Base-by-base conservation (phyloP, 2,113 vertebrate species). In the Ranitomeya imitator region DNA sequence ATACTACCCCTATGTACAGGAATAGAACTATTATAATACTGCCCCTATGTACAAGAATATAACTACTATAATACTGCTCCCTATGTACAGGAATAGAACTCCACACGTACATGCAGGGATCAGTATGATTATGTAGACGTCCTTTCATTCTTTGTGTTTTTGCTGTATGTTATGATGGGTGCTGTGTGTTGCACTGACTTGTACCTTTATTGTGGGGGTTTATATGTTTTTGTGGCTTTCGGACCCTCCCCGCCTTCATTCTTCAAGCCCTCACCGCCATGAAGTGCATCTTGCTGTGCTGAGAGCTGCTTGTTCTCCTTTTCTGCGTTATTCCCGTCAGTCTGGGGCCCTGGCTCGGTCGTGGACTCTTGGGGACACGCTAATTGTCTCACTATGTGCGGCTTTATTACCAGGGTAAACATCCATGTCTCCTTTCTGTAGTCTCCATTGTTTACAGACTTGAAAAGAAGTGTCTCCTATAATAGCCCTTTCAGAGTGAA, bases 381-480 rank as follows among this genome's bases (percentile, higher is more conserved):
- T 80, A 71, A 81, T 87, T 81, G 86, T 57, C 77, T 69, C 78
- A 37, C 7, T 79, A 52, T 54, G 85, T 78, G 76, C 51, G 45
- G 37, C 19, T 63, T 65, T 77, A 63, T 79, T 86, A 26, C 85
- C 51, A 54, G 52, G 54, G 78, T 81, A 87, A 80, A 87, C 79
- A 81, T 51, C 15, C 1, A 45, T 59, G 86, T 80, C 86, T 87
- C 86, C 77, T 54, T 26, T 65, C 51, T 55, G 67, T 77, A 86
- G 63, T 87, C 86, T 23, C 23, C 45, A 9, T 57, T 87, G 86
- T 87, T 73, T 87, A 81, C 63, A 71, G 85, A 80, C 85, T 69
- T 31, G 61, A 71, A 59, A 71, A 86, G 52, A 71, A 81, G 65
- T 45, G 63, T 51, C 18, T 57, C 15, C 52, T 71, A 69, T 71